Conservation (phyloP, 2,797 vertebrate genomes). For the Xiphorhynchus erythropygius region DNA sequence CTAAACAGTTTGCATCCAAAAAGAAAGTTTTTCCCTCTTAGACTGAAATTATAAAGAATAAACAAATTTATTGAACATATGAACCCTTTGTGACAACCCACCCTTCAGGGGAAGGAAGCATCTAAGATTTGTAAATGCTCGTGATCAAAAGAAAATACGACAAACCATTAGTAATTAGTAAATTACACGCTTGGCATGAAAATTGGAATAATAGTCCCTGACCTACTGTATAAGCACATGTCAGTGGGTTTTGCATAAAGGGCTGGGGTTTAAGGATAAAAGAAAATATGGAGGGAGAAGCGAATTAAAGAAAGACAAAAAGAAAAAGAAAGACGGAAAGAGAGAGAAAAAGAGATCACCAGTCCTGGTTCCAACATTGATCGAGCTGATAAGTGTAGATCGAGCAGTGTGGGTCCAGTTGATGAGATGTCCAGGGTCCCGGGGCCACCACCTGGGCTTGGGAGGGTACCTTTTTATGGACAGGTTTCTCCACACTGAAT, state of each 20-base stretch:
- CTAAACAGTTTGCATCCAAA: background rate
- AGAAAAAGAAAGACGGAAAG: background rate
- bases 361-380: background rate
- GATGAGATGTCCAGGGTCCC: background rate
- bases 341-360: background rate
- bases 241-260: background rate
- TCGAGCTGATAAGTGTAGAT: background rate
- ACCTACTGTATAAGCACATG: background rate
- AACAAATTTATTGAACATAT: background rate
- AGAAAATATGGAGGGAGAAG: background rate
- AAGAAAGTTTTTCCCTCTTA: background rate
- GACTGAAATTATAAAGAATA: background rate
- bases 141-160: fast-evolving
- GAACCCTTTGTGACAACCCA: background rate
- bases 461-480: background rate
- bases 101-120: background rate
- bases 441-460: background rate
- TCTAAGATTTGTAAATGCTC: background rate
- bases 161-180: background rate
- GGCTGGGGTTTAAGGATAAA: background rate
- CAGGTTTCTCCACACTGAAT: background rate
- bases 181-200: background rate
- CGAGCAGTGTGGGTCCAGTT: background rate
- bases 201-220: background rate
- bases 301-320: background rate